phyloP scores from a whole-genome alignment of 2,797 vertebrate species.

The Orientallactaga sibirica region DNA sequence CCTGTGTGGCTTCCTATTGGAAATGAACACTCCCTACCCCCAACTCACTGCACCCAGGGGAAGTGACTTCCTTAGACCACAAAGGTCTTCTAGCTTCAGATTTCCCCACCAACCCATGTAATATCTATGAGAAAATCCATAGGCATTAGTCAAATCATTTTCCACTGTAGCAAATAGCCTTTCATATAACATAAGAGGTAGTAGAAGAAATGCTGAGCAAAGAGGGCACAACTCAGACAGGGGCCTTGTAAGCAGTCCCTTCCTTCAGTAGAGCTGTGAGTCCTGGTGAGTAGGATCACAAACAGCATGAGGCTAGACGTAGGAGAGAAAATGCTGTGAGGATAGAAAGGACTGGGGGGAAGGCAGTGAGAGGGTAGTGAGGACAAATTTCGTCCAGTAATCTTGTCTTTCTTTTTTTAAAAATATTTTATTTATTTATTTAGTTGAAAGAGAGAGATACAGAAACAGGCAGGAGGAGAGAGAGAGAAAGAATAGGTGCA shows the following conservation, averaged over 20 bases:
- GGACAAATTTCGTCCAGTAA: neutral
- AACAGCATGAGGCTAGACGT: neutral
- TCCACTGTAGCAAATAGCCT: constrained; percentile 8
- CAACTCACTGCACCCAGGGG: too few relatives aligned
- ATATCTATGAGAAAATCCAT: neutral
- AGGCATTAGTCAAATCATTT: neutral
- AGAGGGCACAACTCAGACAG: neutral
- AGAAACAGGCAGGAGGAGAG: too few relatives aligned
- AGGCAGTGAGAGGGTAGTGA: neutral
- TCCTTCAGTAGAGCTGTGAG: neutral
- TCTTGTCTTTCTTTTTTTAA: neutral
- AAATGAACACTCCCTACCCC: neutral
- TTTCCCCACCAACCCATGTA: neutral
- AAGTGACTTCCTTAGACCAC: neutral
- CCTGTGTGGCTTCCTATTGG: neutral
- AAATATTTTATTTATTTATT: too few relatives aligned
- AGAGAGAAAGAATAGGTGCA: too few relatives aligned
- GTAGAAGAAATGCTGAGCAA: neutral
- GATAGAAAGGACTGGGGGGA: neutral
- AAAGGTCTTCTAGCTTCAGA: neutral
- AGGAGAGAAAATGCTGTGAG: neutral
- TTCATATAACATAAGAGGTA: neutral
- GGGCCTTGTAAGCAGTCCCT: neutral
- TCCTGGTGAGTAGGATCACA: neutral
- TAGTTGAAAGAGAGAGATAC: too few relatives aligned